These are phyloP conservation scores for Rhopalosiphum maidis DNA, from an alignment of 1,140 invertebrate species.

Conservation along the genomic window DNA sequence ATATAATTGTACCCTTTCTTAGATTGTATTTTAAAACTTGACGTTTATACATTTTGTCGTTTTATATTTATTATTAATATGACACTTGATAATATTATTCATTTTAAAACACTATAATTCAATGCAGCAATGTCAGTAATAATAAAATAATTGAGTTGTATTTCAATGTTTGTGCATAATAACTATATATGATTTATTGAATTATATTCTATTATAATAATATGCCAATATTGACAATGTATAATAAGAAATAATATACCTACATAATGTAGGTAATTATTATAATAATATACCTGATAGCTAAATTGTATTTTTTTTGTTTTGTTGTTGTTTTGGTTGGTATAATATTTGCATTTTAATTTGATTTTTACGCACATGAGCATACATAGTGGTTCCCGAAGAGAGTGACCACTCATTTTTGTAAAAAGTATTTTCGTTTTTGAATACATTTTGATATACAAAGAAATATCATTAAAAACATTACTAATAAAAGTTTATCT, in stretches of 20 bases:
- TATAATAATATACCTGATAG: background rate
- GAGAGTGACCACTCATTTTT: background rate
- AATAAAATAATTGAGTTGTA: background rate
- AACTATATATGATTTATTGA: background rate
- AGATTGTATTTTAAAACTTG: slow-evolving; percentile 12
- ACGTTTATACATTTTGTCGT: background rate
- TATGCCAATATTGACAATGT: background rate
- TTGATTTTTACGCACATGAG: background rate
- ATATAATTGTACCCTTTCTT: slow-evolving; percentile 26
- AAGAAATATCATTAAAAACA: too few species aligned
- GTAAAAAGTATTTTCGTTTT: too few species aligned
- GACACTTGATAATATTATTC: background rate
- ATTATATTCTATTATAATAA: background rate
- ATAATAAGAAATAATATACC: background rate
- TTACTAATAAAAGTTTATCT: too few species aligned
- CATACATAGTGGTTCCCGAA: background rate
- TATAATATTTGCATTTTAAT: too few species aligned
- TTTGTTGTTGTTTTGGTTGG: too few species aligned
- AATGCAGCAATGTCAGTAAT: background rate
- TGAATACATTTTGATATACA: too few species aligned
- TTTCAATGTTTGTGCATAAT: background rate
- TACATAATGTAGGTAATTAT: too few species aligned
- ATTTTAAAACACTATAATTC: background rate
- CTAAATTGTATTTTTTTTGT: too few species aligned
- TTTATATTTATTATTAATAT: slow-evolving; percentile 36